A percentile compares a stretch with the other conserved stretches of the same genome.
phyloP scores from a whole-genome alignment of 2,797 vertebrate genomes.

The Cottoperca gobio region DNA sequence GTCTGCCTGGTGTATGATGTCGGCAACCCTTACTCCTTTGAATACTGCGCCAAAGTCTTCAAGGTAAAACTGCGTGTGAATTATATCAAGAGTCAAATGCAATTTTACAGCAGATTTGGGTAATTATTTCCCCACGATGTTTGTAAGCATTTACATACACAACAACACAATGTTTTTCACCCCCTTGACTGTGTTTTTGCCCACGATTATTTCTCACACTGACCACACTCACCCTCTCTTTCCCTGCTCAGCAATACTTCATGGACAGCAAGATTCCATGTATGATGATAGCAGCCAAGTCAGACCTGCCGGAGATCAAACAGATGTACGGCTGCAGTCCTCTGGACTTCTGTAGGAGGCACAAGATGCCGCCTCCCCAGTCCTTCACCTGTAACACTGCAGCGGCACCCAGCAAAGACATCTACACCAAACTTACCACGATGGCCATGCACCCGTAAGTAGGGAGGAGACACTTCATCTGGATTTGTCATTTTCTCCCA shows the following conservation, averaged over 20 bases:
- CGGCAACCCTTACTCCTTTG: conserved; percentile 95
- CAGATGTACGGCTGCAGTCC: conserved; percentile 91
- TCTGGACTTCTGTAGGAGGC: conserved; percentile 94
- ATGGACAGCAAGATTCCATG: conserved; percentile 95
- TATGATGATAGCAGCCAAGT: conserved; percentile 93
- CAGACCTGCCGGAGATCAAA: conserved; percentile 93
- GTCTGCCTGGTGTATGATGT: conserved; percentile 95
- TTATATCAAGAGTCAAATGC: not conserved
- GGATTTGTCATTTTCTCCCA: not conserved
- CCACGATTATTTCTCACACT: too few relatives aligned
- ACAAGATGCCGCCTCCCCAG: conserved; percentile 98
- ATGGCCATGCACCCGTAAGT: conserved; percentile 99
- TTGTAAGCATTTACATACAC: too few relatives aligned
- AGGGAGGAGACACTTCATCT: conserved; percentile 6
- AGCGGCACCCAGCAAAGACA: conserved; percentile 89
- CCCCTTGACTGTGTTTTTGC: too few relatives aligned
- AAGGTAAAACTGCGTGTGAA: conserved; percentile 83
- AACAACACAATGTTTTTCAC: too few relatives aligned
- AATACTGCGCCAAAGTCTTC: conserved; percentile 95
- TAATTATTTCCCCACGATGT: too few relatives aligned
- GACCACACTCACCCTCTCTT: not conserved
- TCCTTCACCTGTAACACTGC: conserved; percentile 93
- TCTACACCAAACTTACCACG: conserved; percentile 95
- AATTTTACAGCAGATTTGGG: not conserved
- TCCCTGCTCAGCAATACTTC: conserved; percentile 90